phyloP scores from a whole-genome alignment of 1,140 invertebrate species.

The Oryctes rhinoceros region DNA sequence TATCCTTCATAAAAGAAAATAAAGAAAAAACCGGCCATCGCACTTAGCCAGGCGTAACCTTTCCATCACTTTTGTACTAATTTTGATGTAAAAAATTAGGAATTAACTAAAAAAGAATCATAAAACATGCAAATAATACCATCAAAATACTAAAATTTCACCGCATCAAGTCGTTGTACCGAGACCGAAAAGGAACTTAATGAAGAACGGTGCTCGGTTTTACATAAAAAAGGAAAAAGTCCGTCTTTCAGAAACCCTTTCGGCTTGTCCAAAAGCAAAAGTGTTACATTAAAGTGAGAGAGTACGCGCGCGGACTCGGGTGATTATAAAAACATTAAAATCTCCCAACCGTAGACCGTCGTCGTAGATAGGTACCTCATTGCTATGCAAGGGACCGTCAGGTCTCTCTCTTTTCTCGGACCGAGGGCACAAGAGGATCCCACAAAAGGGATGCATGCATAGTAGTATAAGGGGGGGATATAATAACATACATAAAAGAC shows the following conservation, averaged over 20 bases:
- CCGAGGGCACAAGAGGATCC: conserved; percentile 46
- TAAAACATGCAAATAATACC: conserved; percentile 44
- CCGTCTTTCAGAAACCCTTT: conserved; percentile 52
- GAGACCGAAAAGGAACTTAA: conserved; percentile 47
- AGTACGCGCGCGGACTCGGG: conserved; percentile 36
- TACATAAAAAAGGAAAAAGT: conserved; percentile 52
- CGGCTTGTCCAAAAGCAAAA: conserved; percentile 49
- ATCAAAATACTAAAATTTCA: conserved; percentile 43
- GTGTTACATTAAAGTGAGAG: conserved; percentile 51
- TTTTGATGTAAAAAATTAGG: conserved; percentile 14
- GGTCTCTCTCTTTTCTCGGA: conserved; percentile 42
- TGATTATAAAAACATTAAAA: conserved; percentile 54
- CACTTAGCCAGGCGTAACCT: background rate
- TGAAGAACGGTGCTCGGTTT: conserved; percentile 48
- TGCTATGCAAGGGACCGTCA: conserved; percentile 48
- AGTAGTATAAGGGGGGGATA: conserved; percentile 17
- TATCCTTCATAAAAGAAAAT: background rate
- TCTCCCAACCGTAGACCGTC: conserved; percentile 38
- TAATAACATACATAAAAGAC: conserved; percentile 48
- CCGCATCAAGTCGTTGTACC: conserved; percentile 42
- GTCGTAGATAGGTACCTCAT: conserved; percentile 45
- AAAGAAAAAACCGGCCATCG: background rate
- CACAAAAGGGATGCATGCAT: conserved; percentile 46
- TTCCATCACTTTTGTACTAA: background rate
- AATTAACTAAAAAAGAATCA: conserved; percentile 30